A percentile compares a stretch with the other conserved stretches of the same genome.
These are phyloP conservation scores for Orchesella flavescens DNA, from an alignment of 2,888 invertebrate species.

Conservation along the genomic window DNA sequence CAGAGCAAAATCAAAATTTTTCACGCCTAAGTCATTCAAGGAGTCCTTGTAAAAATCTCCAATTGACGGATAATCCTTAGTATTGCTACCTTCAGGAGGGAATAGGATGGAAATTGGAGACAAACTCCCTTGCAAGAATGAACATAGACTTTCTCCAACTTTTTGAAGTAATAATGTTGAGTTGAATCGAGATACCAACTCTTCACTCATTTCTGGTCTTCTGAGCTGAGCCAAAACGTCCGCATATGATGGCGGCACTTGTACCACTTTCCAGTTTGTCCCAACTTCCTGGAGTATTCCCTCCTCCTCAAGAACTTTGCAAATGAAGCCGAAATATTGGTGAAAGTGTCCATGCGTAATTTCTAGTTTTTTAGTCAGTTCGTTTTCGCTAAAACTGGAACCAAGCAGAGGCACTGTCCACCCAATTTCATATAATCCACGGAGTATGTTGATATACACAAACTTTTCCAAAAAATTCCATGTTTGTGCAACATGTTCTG, in stretches of 20 bases:
- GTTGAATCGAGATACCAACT: neutral
- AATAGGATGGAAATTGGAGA: constrained; percentile 11
- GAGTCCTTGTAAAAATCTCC: neutral
- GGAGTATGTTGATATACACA: neutral
- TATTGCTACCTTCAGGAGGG: constrained; percentile 12
- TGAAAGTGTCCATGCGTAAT: neutral
- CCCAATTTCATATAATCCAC: neutral
- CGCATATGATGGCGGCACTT: neutral
- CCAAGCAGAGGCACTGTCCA: neutral
- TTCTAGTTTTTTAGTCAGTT: neutral
- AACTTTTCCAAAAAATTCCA: no score
- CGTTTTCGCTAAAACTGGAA: neutral
- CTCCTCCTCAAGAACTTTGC: neutral
- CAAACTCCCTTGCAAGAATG: neutral
- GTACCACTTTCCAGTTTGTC: neutral
- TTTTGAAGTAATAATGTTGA: neutral
- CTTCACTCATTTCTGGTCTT: neutral
- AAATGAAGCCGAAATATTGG: neutral
- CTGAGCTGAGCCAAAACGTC: neutral
- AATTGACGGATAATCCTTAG: neutral
- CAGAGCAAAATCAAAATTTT: neutral
- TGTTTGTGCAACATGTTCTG: neutral
- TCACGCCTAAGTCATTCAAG: no score
- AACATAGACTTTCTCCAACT: neutral
- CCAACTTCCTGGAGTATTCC: neutral